Evolutionary conservation across 53 echinoderm and acorn worm genomes (phyloP).

Genomic region (Temnopleurus reevesii): DNA sequence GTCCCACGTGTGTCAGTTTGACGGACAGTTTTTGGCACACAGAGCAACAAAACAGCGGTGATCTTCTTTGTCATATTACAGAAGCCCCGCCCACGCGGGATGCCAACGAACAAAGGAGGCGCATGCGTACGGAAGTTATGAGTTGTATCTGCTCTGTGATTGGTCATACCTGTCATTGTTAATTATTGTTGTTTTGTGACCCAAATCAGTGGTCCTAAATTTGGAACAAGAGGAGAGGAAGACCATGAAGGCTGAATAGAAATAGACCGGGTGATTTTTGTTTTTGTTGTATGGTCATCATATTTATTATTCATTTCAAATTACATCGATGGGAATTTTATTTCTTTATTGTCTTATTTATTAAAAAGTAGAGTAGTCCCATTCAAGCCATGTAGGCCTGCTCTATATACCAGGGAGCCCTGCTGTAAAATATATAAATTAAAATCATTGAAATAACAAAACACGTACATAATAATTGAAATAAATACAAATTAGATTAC

Average conservation of each 20-base stretch:
- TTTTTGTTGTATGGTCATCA: too few relatives aligned
- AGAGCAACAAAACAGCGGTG: not conserved
- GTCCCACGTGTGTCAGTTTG: not conserved
- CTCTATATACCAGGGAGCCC: too few relatives aligned
- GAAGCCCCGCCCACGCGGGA: not conserved
- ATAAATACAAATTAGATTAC: too few relatives aligned
- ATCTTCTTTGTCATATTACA: not conserved
- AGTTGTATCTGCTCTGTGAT: not conserved
- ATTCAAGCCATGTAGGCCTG: too few relatives aligned
- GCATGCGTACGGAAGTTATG: slow-evolving; percentile 18
- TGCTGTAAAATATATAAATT: too few relatives aligned
- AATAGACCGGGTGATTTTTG: too few relatives aligned
- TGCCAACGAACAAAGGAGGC: not conserved
- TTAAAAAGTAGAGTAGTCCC: too few relatives aligned
- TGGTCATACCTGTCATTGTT: not conserved
- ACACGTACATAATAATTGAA: too few relatives aligned
- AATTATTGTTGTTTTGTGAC: not conserved
- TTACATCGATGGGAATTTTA: not conserved
- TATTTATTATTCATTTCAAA: not conserved
- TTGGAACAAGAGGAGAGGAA: not conserved
- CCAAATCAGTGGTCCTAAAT: not conserved
- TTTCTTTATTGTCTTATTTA: too few relatives aligned
- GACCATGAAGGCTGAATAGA: not conserved
- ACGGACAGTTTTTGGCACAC: not conserved
- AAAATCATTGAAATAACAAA: too few relatives aligned